Evolutionary conservation across 2,888 invertebrate genomes (phyloP).

Genomic region (Phyllotreta striolata): DNA sequence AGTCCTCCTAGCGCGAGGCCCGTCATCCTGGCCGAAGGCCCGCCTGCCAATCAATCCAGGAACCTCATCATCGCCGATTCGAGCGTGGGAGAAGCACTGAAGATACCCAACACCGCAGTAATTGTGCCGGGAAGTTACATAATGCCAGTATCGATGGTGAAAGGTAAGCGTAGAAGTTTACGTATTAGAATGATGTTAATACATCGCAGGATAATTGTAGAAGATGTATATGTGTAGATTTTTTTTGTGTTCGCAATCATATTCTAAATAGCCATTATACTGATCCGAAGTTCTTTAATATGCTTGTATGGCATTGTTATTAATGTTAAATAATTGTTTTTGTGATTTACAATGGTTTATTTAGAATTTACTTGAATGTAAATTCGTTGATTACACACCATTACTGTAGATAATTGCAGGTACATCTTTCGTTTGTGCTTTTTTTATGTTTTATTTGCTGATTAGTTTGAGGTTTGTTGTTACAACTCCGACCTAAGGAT

Average conservation of each 20-base stretch:
- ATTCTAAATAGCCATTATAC: too few species aligned
- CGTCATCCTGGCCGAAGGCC: slow-evolving; percentile 55
- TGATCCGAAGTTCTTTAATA: not conserved
- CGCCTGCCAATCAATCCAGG: slow-evolving; percentile 59
- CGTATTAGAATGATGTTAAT: slow-evolving; percentile 21
- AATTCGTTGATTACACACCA: too few species aligned
- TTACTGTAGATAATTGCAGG: too few species aligned
- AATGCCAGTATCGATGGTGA: slow-evolving; percentile 75
- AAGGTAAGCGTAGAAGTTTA: slow-evolving; percentile 56
- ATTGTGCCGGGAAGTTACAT: slow-evolving; percentile 78
- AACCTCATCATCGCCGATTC: slow-evolving; percentile 69
- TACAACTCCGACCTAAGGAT: too few species aligned
- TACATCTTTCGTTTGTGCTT: too few species aligned
- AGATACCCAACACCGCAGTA: slow-evolving; percentile 72
- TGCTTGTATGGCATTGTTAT: not conserved
- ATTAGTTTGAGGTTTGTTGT: too few species aligned
- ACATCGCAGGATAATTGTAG: slow-evolving; percentile 12
- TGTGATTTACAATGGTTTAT: too few species aligned
- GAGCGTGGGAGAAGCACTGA: slow-evolving; percentile 71
- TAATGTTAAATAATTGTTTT: not conserved
- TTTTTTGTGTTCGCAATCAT: not conserved
- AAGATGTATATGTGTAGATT: not conserved
- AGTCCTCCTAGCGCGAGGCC: slow-evolving; percentile 50
- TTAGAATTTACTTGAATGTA: too few species aligned
- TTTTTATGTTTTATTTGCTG: too few species aligned